A percentile compares a stretch with the other conserved stretches of the same genome.
phyloP scores from a whole-genome alignment of 2,888 invertebrate genomes.

The Heteromyza rotundicornis region DNA sequence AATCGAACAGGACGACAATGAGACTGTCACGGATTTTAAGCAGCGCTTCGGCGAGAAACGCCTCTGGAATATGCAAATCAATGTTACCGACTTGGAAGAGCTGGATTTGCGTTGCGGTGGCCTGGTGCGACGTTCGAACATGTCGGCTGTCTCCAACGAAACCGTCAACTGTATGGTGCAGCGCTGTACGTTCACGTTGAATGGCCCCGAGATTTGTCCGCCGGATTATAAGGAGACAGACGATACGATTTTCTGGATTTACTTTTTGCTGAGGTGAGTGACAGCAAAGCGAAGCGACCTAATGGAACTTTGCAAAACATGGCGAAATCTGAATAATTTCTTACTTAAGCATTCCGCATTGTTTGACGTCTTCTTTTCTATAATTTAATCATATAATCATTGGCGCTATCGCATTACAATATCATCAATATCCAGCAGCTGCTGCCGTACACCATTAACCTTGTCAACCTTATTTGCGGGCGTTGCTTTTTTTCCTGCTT shows the following conservation, averaged over 20 bases:
- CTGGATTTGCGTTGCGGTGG: constrained; percentile 79
- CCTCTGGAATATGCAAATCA: constrained; percentile 72
- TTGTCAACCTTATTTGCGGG: too few species aligned
- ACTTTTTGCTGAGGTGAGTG: constrained; percentile 70
- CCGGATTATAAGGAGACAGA: constrained; percentile 81
- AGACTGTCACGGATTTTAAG: constrained; percentile 75
- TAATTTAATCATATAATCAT: too few species aligned
- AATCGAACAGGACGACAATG: constrained; percentile 76
- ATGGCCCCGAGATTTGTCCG: constrained; percentile 79
- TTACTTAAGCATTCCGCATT: too few species aligned
- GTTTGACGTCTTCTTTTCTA: too few species aligned
- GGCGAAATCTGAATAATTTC: too few species aligned
- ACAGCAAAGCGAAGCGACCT: too few species aligned
- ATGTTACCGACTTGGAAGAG: constrained; percentile 75
- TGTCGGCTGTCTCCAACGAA: constrained; percentile 69
- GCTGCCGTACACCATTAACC: too few species aligned
- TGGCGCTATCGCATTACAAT: too few species aligned
- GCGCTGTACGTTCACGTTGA: constrained; percentile 76
- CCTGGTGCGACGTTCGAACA: constrained; percentile 71
- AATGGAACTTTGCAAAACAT: too few species aligned
- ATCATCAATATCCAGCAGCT: too few species aligned
- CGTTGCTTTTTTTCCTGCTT: too few species aligned
- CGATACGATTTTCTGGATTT: constrained; percentile 81
- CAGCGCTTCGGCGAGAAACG: constrained; percentile 73
- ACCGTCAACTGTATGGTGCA: constrained; percentile 78